Evolutionary conservation across 1,140 invertebrate species (phyloP).

Genomic region (Ceratoteleas bidentatus): DNA sequence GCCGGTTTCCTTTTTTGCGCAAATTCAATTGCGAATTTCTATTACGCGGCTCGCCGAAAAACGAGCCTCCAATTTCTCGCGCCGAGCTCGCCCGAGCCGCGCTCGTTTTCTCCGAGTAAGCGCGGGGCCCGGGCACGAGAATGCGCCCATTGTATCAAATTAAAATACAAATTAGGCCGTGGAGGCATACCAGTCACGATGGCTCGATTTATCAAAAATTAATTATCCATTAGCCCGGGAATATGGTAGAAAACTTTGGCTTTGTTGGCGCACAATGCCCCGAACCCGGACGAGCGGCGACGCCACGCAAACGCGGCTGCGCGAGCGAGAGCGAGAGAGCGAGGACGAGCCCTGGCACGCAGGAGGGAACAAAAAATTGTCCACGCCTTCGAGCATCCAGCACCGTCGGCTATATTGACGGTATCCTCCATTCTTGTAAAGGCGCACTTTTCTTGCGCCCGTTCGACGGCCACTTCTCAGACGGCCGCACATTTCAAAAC

Average conservation of each 20-base stretch:
- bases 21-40: too few species aligned
- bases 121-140: not conserved
- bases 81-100: not conserved
- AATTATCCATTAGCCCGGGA: conserved; percentile 78
- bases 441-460: too few species aligned
- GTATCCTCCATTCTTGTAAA: too few species aligned
- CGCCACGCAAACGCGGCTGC: conserved; percentile 64
- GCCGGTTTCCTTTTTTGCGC: too few species aligned
- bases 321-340: conserved; percentile 25
- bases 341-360: conserved; percentile 55
- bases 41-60: conserved; percentile 53
- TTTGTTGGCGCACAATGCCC: conserved; percentile 75
- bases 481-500: too few species aligned
- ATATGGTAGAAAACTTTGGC: conserved; percentile 77
- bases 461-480: too few species aligned
- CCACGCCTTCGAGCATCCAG: conserved; percentile 75
- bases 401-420: conserved; percentile 60
- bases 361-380: conserved; percentile 74
- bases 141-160: not conserved
- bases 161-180: conserved; percentile 1
- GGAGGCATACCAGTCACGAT: conserved; percentile 43
- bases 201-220: conserved; percentile 79
- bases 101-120: not conserved
- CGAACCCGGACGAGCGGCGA: conserved; percentile 35
- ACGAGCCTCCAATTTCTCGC: conserved; percentile 18